These are phyloP conservation scores for Ceyx erithaca DNA, from an alignment of 2,797 vertebrate genomes.

Conservation along the genomic window DNA sequence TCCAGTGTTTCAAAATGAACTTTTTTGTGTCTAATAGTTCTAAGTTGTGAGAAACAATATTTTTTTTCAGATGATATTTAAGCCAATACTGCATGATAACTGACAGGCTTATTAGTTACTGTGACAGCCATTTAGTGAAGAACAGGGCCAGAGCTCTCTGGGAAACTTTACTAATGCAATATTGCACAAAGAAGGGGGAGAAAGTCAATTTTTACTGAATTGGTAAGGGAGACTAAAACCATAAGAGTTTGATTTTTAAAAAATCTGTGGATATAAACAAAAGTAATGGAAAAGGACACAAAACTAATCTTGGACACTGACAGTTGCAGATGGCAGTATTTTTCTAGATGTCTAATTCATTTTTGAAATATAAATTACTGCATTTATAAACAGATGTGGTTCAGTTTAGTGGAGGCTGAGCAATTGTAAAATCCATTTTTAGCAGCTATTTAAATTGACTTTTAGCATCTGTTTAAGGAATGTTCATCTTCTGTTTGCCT, in stretches of 20 bases:
- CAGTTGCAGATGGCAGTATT: neutral
- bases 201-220: neutral
- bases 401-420: neutral
- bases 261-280: neutral
- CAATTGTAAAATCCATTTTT: neutral
- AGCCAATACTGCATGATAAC: neutral
- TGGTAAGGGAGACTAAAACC: neutral
- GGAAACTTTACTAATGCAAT: neutral
- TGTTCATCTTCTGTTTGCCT: neutral
- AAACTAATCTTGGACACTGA: neutral
- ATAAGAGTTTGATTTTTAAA: neutral
- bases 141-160: neutral
- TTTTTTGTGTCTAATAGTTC: neutral
- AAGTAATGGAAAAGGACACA: neutral
- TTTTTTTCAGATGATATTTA: neutral
- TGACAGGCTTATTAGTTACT: neutral
- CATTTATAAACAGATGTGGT: neutral
- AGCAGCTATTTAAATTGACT: neutral
- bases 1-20: neutral
- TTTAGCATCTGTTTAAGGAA: neutral
- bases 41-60: neutral
- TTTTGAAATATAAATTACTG: neutral
- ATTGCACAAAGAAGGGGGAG: accelerated
- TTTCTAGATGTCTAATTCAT: neutral
- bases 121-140: neutral